Evolutionary conservation across 2,888 invertebrate species (phyloP).

Genomic region (Apotomis turbidana): DNA sequence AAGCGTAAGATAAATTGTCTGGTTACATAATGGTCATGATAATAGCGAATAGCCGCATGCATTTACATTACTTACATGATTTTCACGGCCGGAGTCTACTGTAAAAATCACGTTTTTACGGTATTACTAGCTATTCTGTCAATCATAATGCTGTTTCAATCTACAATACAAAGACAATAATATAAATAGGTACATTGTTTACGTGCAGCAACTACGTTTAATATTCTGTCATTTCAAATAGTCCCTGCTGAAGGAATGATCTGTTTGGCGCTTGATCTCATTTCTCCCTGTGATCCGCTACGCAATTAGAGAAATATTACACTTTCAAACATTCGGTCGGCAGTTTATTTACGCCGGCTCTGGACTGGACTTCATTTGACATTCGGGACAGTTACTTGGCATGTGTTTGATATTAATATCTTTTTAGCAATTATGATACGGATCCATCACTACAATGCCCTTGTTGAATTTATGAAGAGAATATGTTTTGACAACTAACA

Average conservation of each 20-base stretch:
- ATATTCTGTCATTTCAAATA: background rate
- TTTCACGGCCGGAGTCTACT: conserved; percentile 12
- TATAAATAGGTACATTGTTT: conserved; percentile 3
- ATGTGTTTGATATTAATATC: conserved; percentile 19
- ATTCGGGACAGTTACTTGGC: conserved; percentile 20
- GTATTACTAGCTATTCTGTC: background rate
- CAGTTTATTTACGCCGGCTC: conserved; percentile 23
- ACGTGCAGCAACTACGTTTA: background rate
- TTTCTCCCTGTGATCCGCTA: conserved; percentile 10
- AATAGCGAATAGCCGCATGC: conserved; percentile 16
- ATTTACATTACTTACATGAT: background rate
- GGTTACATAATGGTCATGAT: conserved; percentile 6
- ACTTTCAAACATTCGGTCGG: conserved; percentile 12
- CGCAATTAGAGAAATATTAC: background rate
- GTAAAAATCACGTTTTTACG: conserved; percentile 1
- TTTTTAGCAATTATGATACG: conserved; percentile 21
- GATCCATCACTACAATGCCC: background rate
- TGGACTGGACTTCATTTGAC: conserved; percentile 13
- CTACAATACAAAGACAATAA: background rate
- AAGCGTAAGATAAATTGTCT: conserved; percentile 8
- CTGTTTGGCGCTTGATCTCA: conserved; percentile 14
- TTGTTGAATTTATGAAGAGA: background rate
- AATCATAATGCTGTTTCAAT: background rate
- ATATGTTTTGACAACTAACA: background rate
- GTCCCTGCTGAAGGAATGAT: conserved; percentile 7